Conservation (phyloP, 23 tunicate species). For the Trididemnum miniatum region DNA sequence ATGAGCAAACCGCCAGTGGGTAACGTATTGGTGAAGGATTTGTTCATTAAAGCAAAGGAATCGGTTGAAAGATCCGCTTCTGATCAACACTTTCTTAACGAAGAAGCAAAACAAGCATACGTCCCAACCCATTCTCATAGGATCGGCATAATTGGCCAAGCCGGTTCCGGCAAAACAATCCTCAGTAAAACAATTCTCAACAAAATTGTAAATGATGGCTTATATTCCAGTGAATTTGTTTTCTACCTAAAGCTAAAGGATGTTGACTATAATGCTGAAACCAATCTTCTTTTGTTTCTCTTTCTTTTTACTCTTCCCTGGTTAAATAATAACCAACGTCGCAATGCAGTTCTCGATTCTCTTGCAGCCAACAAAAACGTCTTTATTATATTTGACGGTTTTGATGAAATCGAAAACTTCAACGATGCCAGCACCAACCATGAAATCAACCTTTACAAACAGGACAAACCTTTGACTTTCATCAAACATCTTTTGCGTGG, state of each 20-base stretch:
- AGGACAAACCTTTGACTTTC: not conserved
- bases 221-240: not conserved
- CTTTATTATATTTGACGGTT: not conserved
- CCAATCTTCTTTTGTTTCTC: not conserved
- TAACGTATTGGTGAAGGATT: not conserved
- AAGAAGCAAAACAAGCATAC: not conserved
- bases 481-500: not conserved
- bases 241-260: not conserved
- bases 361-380: not conserved
- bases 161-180: not conserved
- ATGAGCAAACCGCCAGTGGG: not conserved
- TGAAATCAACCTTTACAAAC: not conserved
- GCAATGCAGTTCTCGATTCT: not conserved
- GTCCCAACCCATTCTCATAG: not conserved
- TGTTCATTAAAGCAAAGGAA: not conserved
- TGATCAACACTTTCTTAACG: not conserved
- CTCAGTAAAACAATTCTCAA: not conserved
- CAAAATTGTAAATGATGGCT: not conserved
- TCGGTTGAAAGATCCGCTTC: not conserved
- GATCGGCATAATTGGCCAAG: not conserved
- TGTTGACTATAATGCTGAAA: not conserved
- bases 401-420: not conserved
- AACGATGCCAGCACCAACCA: no score
- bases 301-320: not conserved
- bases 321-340: not conserved